Evolutionary conservation across 2,888 invertebrate species (phyloP), one percentile per base, ranked within the genome.

Genomic region (Trimorus sp.): DNA sequence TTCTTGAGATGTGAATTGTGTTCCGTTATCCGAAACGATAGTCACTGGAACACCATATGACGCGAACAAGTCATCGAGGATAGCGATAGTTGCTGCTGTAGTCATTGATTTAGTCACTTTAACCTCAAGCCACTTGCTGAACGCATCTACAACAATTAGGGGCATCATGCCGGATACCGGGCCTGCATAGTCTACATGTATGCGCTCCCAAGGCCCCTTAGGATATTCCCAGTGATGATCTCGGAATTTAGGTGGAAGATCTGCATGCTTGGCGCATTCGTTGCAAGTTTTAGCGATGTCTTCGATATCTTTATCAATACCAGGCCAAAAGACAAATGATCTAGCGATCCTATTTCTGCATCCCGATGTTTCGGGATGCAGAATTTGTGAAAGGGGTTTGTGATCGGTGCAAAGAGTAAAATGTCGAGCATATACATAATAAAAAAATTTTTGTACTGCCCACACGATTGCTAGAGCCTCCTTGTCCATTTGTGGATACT

Each of bases 61-160:
- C 37, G 82, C 58, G 16, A 84, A 84, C 15, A 84, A 8, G 2
- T 69, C 56, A n/a, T 69, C 54, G 4, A 77, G 12, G 1, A 81
- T 71, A 6, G 2, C 15, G 11, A 68, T 81, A 7, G 73, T 73
- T 3, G 58, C 73, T 1, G 8, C 11, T 40, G 69, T 58, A 9
- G 70, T 74, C 7, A 42, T 70, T 9, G 66, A 58, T 1, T 15
- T 60, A 11, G 69, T 81, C 4, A 37, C 8, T 56, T 63, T 76
- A n/a, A n/a, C n/a, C n/a, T n/a, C n/a, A n/a, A n/a, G n/a, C n/a
- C n/a, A n/a, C n/a, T n/a, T n/a, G n/a, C 69, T 79, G 40, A 65
- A 79, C 5, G 74, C 65, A 54, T 73, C 65, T 0, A 74, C 74
- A 6, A 65, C 48, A 11, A 75, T 75, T 1, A 75, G 66, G 1